Conservation (phyloP, 2,888 invertebrate species). For the Phyto melanocephala region DNA sequence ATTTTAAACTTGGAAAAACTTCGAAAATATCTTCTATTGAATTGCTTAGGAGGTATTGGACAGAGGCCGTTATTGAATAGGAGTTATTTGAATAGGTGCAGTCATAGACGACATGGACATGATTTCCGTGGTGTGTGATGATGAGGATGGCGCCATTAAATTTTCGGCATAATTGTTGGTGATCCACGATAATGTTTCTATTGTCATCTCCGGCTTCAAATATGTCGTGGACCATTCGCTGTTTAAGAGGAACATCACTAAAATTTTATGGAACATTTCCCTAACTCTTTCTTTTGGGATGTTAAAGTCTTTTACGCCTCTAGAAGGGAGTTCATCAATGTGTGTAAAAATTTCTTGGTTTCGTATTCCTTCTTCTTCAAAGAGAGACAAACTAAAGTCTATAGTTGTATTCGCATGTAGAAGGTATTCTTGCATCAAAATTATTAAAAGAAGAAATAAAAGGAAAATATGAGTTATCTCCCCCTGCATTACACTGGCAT, state of each 20-base stretch:
- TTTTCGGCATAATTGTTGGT: slow-evolving; percentile 5
- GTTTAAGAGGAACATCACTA: neutral
- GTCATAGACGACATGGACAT: slow-evolving; percentile 1
- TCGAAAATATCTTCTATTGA: slow-evolving; percentile 51
- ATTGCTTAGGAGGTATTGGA: neutral
- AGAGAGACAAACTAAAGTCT: too few species aligned
- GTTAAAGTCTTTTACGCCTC: neutral
- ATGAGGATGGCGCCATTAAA: slow-evolving; percentile 3
- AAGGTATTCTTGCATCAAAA: too few species aligned
- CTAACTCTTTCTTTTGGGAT: neutral
- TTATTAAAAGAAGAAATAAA: too few species aligned
- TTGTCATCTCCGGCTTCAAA: slow-evolving; percentile 19
- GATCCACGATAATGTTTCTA: slow-evolving; percentile 5
- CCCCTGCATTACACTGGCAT: too few species aligned
- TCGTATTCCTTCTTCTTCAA: too few species aligned
- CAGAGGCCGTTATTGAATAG: neutral
- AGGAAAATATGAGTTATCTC: too few species aligned
- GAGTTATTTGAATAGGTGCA: neutral
- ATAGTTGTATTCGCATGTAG: too few species aligned
- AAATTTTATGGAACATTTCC: neutral
- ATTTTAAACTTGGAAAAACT: slow-evolving; percentile 50
- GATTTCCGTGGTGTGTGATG: slow-evolving; percentile 26
- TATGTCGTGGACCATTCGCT: slow-evolving; percentile 29
- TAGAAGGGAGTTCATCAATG: too few species aligned
- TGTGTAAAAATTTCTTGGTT: too few species aligned